These are phyloP conservation scores for Plodia interpunctella DNA, from an alignment of 1,140 invertebrate species.

Conservation along the genomic window DNA sequence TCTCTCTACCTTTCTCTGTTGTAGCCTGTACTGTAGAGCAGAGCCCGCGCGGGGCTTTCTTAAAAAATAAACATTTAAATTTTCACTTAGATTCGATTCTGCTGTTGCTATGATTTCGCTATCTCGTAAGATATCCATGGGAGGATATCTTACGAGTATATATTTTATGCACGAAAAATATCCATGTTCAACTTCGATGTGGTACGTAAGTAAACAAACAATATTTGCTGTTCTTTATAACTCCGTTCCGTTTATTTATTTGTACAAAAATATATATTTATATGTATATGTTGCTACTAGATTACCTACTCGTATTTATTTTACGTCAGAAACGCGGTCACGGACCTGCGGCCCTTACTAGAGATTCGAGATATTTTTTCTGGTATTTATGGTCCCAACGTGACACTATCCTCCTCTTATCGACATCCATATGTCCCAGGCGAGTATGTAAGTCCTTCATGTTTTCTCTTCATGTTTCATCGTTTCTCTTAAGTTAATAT, in stretches of 20 bases:
- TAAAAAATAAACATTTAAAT: too few relatives aligned
- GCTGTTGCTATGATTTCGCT: too few relatives aligned
- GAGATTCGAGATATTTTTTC: not conserved
- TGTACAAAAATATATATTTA: not conserved
- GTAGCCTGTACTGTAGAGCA: too few relatives aligned
- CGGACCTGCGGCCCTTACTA: not conserved
- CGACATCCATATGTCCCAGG: not conserved
- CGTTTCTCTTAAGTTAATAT: not conserved
- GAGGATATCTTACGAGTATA: too few relatives aligned
- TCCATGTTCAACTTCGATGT: too few relatives aligned
- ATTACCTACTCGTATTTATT: conserved; percentile 6
- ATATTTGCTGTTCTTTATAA: not conserved
- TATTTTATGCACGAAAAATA: too few relatives aligned
- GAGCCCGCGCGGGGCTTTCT: too few relatives aligned
- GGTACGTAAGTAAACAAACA: not conserved
- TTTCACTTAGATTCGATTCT: too few relatives aligned
- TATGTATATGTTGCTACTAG: not conserved
- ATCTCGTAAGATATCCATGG: too few relatives aligned
- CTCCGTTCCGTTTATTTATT: not conserved
- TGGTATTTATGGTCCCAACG: conserved; percentile 1
- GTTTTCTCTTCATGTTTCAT: too few relatives aligned
- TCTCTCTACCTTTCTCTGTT: too few relatives aligned
- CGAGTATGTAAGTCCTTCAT: conserved; percentile 1
- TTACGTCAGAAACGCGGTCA: not conserved
- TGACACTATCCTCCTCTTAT: conserved; percentile 1